Conservation (phyloP, 2,888 invertebrate genomes). For the Amaurobius ferox region DNA sequence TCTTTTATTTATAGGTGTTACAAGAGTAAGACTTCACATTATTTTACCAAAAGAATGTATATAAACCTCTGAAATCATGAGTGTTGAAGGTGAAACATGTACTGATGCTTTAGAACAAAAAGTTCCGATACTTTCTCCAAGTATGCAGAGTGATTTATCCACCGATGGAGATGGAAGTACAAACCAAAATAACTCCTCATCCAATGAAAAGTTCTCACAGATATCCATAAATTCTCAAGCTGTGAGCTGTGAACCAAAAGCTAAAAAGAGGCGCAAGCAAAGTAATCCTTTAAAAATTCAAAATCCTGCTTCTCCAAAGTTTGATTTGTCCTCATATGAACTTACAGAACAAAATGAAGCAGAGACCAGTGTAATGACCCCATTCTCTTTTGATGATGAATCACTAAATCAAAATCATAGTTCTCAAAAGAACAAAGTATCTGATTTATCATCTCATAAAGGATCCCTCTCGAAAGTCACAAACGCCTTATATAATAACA, state of each 20-base stretch:
- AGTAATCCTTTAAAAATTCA: conserved; percentile 88
- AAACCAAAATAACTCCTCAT: conserved; percentile 16
- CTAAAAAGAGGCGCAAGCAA: conserved; percentile 92
- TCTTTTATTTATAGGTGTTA: conserved; percentile 6
- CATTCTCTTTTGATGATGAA: conserved; percentile 23
- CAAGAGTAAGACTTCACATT: not conserved
- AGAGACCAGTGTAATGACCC: conserved; percentile 27
- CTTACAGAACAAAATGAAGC: conserved; percentile 74
- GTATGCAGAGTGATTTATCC: conserved; percentile 66
- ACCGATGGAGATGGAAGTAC: conserved; percentile 56
- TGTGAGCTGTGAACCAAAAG: conserved; percentile 51
- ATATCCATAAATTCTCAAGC: not conserved
- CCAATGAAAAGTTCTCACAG: conserved; percentile 20
- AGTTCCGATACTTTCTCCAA: conserved; percentile 47
- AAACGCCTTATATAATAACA: conserved; percentile 65
- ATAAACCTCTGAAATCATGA: conserved; percentile 35
- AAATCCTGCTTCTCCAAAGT: conserved; percentile 49
- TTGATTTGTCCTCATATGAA: conserved; percentile 50
- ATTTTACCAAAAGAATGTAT: not conserved
- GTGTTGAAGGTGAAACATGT: conserved; percentile 43
- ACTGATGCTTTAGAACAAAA: conserved; percentile 51
- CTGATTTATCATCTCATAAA: conserved; percentile 45
- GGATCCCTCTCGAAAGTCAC: conserved; percentile 45
- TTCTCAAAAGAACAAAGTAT: conserved; percentile 36
- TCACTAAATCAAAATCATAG: conserved; percentile 29